Percentiles rank a stretch among this genome's conserved stretches.
phyloP scores from a whole-genome alignment of 2,113 vertebrate species.

The Crypturellus undulatus region DNA sequence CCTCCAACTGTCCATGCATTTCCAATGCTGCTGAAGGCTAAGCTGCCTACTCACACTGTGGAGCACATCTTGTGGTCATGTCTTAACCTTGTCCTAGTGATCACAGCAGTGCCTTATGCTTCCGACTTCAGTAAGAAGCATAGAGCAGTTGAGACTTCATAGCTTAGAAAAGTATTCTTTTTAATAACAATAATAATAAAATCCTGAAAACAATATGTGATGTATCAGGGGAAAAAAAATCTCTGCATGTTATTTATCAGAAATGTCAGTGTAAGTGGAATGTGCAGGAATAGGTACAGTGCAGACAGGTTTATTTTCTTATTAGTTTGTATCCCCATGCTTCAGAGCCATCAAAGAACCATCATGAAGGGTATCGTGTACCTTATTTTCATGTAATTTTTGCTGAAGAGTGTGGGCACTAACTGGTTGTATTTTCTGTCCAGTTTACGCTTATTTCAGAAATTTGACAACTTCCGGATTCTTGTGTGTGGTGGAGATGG shows the following conservation, averaged over 20 bases:
- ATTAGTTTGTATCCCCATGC: neutral
- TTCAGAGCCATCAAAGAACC: neutral
- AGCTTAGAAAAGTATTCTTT: neutral
- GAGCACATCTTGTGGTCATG: neutral
- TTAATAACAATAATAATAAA: neutral
- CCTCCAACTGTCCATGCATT: neutral
- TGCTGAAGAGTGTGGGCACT: neutral
- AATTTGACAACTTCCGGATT: constrained; percentile 98
- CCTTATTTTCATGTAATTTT: neutral
- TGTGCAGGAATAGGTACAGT: neutral
- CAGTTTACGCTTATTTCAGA: constrained; percentile 96
- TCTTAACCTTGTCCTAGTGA: neutral
- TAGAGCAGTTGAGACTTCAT: neutral
- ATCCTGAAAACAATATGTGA: constrained; percentile 56
- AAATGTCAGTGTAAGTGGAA: neutral
- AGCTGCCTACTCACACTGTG: neutral
- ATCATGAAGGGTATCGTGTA: neutral
- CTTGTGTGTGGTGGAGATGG: constrained; percentile 97
- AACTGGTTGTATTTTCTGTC: constrained; percentile 57
- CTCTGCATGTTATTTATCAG: constrained; percentile 20
- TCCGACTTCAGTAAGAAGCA: neutral
- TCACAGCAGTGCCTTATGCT: neutral
- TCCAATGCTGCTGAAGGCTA: neutral
- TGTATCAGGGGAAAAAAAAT: neutral
- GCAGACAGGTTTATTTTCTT: neutral